Evolutionary conservation across 2,888 invertebrate species (phyloP), one percentile per base, ranked within the genome.

Genomic region (Drosophila paranaensis): DNA sequence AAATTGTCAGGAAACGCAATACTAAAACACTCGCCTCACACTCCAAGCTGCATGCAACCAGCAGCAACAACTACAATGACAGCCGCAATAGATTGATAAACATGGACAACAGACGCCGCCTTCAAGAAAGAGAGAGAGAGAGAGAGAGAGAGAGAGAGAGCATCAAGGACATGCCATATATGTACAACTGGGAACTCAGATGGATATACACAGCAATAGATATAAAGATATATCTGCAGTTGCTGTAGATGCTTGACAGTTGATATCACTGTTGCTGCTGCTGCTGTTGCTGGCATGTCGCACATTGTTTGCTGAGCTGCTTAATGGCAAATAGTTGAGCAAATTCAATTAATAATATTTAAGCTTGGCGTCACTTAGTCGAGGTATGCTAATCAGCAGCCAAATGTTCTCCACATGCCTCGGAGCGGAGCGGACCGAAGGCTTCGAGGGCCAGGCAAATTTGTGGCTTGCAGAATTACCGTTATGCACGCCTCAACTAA

Each of bases 261-360:
- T 61, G 61, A n/a, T 53, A 35, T 73, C 45, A 57, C 27, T 61
- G 56, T 13, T 62, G 57, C 16, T 54, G 42, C n/a, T 56, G 48
- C 39, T 51, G 35, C 25, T 46, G 53, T 54, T 55, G 54, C 56
- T 66, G 62, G 51, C 68, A 66, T 86, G 64, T 67, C 63, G 65
- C 42, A 62, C 39, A 64, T 45, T 73, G 76, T 57, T 79, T 76
- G 85, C 40, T 30, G 50, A 58, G 62, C 48, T 43, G 66, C 75
- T 78, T 65, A 42, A 60, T 51, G 51, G 40, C 70, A 82, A 79
- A 82, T 88, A 80, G 71, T 69, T 82, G 60, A 54, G 65, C 77
- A 88, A 82, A 86, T 88, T 80, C 77, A 82, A 88, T 82, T 80
- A 88, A 86, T 77, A 86, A 63, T 88, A 83, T 77, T 87, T 77